phyloP scores from a whole-genome alignment of 2,797 vertebrate species.

The Amniataba percoides region DNA sequence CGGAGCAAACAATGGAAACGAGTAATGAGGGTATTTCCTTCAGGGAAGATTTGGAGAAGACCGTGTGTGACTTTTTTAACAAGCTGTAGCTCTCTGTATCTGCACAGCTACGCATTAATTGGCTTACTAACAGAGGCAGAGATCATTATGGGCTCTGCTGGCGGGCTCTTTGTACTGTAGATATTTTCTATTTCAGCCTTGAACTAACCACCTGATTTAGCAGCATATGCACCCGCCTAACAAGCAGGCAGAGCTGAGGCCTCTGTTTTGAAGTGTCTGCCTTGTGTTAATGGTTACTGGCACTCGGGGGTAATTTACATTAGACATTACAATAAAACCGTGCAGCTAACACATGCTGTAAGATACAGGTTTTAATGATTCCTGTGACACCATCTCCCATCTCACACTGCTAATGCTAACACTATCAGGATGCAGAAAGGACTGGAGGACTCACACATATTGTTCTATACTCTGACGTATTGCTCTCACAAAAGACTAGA shows the following conservation, averaged over 20 bases:
- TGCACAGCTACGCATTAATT: conserved; percentile 32
- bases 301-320: conserved; percentile 19
- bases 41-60: conserved; percentile 8
- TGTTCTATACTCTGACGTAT: conserved; percentile 92
- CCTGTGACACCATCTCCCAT: conserved; percentile 63
- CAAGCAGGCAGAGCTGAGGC: neutral
- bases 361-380: conserved; percentile 33
- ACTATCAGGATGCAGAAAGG: conserved; percentile 77
- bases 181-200: conserved; percentile 30
- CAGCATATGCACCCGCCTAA: conserved; percentile 31
- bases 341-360: conserved; percentile 82
- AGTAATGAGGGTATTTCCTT: conserved; percentile 48
- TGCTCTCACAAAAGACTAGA: conserved; percentile 96
- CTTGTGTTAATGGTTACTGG: conserved; percentile 65
- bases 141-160: conserved; percentile 38
- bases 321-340: conserved; percentile 59
- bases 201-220: conserved; percentile 35
- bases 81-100: conserved; percentile 41
- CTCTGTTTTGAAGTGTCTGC: conserved; percentile 27
- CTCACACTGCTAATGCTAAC: conserved; percentile 70
- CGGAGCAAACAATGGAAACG: conserved; percentile 36
- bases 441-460: conserved; percentile 92
- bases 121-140: conserved; percentile 21
- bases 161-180: neutral
- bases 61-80: conserved; percentile 42